Percentiles rank a stretch among this genome's conserved stretches.
Evolutionary conservation across 2,888 invertebrate species (phyloP).

Genomic region (Alloscopus bannaensis): DNA sequence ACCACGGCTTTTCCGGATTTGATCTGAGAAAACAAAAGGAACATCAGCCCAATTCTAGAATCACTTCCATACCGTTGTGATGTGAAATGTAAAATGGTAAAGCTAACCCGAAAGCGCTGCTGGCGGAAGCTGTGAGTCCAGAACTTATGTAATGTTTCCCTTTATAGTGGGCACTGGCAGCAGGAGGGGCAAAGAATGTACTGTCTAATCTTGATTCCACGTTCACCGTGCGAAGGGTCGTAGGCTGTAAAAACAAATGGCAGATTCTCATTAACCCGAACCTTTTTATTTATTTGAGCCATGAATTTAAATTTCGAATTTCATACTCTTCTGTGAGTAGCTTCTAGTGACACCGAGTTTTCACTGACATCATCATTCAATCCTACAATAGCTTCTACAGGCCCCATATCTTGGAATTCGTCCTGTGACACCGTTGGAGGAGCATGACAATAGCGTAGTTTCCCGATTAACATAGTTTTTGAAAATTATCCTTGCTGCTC

Average conservation of each 20-base stretch:
- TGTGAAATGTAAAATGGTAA: no score
- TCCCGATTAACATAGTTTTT: conserved; percentile 95
- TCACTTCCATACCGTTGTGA: no score
- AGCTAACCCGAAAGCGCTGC: no score
- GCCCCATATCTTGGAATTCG: conserved; percentile 76
- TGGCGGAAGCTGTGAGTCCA: conserved; percentile 48
- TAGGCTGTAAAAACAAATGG: conserved; percentile 47
- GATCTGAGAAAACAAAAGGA: no score
- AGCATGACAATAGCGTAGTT: conserved; percentile 86
- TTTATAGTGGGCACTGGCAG: conserved; percentile 60
- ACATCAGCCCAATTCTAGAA: no score
- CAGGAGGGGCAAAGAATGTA: conserved; percentile 62
- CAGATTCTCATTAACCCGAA: no score
- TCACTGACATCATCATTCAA: no score
- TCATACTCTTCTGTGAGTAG: conserved; percentile 23
- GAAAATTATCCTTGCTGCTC: conserved; percentile 91
- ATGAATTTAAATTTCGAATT: no score
- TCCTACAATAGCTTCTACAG: no score
- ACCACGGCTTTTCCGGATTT: conserved; percentile 82
- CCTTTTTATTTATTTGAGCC: no score
- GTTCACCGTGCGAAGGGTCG: conserved; percentile 56
- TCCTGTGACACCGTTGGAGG: conserved; percentile 84
- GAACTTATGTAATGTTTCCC: conserved; percentile 63
- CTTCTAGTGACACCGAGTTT: no score
- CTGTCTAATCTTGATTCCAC: conserved; percentile 57